Conservation (phyloP, 2,113 vertebrate species). For the Gila orcuttii region DNA sequence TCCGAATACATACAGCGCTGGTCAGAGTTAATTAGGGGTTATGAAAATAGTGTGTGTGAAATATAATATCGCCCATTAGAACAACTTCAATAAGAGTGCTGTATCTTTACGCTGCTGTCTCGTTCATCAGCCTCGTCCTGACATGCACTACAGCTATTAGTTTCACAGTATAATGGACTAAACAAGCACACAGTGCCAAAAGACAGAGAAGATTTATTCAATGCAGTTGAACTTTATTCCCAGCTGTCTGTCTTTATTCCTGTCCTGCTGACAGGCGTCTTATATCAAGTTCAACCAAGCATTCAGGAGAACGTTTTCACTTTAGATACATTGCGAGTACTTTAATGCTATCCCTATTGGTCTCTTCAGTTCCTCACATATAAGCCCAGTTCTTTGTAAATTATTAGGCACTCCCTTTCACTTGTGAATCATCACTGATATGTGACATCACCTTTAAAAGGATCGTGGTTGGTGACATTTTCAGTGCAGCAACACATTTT, state of each 20-base stretch:
- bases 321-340: not conserved
- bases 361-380: not conserved
- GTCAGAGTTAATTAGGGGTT: conserved; percentile 26
- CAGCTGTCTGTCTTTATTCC: not conserved
- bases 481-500: not conserved
- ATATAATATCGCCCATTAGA: conserved; percentile 28
- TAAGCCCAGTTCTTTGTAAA: not conserved
- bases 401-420: not conserved
- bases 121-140: not conserved
- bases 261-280: conserved; percentile 14
- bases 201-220: conserved; percentile 5
- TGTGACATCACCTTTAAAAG: not conserved
- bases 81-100: not conserved
- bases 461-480: not conserved
- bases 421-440: not conserved
- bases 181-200: not conserved
- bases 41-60: conserved; percentile 17
- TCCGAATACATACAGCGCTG: not conserved
- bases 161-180: conserved; percentile 4
- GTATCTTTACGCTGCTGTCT: conserved; percentile 9
- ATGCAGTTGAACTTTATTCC: not conserved
- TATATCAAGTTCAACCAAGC: conserved; percentile 15
- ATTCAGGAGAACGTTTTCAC: conserved; percentile 6
- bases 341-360: not conserved
- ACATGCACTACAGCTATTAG: not conserved